A percentile compares a stretch with the other conserved stretches of the same genome.
Conservation (phyloP, 2,113 vertebrate species). For the Galemys pyrenaicus region DNA sequence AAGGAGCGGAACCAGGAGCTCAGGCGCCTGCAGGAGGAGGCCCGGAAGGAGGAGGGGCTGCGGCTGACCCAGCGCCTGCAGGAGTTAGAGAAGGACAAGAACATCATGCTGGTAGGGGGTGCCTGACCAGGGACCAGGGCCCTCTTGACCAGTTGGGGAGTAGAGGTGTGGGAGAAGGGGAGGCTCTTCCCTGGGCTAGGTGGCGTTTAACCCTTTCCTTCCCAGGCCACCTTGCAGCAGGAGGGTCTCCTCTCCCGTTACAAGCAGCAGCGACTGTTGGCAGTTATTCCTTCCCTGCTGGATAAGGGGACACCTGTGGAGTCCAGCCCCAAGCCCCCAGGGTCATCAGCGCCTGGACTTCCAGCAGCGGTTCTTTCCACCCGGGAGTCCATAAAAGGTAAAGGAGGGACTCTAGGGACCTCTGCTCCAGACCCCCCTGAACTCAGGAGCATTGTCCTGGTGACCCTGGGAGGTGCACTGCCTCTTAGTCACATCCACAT, state of each 20-base stretch:
- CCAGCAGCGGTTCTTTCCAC: neutral
- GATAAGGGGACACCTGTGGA: neutral
- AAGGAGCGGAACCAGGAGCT: constrained; percentile 80
- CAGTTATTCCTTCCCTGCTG: neutral
- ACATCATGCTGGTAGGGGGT: constrained; percentile 81
- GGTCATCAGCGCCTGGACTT: neutral
- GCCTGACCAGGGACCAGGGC: neutral
- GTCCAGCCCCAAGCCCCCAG: neutral
- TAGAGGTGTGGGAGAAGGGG: too few relatives aligned
- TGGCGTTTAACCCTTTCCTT: constrained; percentile 54
- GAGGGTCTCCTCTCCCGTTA: constrained; percentile 82
- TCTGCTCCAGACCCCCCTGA: neutral
- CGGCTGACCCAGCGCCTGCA: constrained; percentile 70
- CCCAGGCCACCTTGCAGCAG: constrained; percentile 82
- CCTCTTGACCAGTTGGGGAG: neutral
- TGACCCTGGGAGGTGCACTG: neutral
- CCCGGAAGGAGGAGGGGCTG: constrained; percentile 70
- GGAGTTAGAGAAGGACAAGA: constrained; percentile 83
- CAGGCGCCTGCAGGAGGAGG: constrained; percentile 78
- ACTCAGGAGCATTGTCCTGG: neutral
- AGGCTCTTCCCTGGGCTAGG: neutral
- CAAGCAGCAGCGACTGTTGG: constrained; percentile 75
- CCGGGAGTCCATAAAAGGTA: constrained; percentile 40
- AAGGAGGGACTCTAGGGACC: neutral
- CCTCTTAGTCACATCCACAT: neutral